Evolutionary conservation across 2,888 invertebrate genomes (phyloP).

Genomic region (Mallateleia sp.): DNA sequence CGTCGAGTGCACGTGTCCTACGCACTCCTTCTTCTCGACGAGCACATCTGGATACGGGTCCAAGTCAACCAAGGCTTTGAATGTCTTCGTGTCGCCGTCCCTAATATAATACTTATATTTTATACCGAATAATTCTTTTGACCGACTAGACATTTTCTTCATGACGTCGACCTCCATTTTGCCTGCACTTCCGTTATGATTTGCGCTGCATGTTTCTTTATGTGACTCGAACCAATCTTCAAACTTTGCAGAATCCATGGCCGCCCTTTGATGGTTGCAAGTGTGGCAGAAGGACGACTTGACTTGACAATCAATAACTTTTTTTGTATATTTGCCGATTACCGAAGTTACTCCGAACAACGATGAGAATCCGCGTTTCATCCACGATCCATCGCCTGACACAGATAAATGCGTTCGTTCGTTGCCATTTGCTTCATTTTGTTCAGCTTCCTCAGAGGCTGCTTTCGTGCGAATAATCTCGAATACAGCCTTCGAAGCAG

Average conservation of each 20-base stretch:
- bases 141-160: slow-evolving; percentile 1
- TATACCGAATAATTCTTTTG: slow-evolving; percentile 2
- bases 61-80: slow-evolving; percentile 3
- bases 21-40: neutral
- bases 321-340: slow-evolving; percentile 65
- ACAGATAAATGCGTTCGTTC: slow-evolving; percentile 54
- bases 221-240: slow-evolving; percentile 44
- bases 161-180: slow-evolving; percentile 4
- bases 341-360: slow-evolving; percentile 63
- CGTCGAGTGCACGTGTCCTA: neutral
- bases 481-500: slow-evolving; percentile 51
- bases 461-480: slow-evolving; percentile 37
- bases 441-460: slow-evolving; percentile 36
- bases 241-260: slow-evolving; percentile 60
- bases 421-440: slow-evolving; percentile 43
- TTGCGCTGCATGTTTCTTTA: slow-evolving; percentile 11
- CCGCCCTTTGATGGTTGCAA: slow-evolving; percentile 41
- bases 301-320: slow-evolving; percentile 47
- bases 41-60: slow-evolving; percentile 1
- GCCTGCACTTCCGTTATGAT: slow-evolving; percentile 27
- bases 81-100: neutral
- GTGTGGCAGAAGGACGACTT: slow-evolving; percentile 48
- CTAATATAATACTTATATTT: slow-evolving; percentile 4
- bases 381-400: slow-evolving; percentile 68
- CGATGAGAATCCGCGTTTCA: slow-evolving; percentile 66